Conservation (phyloP, 1,140 invertebrate species). For the Scaptomyza pallida region DNA sequence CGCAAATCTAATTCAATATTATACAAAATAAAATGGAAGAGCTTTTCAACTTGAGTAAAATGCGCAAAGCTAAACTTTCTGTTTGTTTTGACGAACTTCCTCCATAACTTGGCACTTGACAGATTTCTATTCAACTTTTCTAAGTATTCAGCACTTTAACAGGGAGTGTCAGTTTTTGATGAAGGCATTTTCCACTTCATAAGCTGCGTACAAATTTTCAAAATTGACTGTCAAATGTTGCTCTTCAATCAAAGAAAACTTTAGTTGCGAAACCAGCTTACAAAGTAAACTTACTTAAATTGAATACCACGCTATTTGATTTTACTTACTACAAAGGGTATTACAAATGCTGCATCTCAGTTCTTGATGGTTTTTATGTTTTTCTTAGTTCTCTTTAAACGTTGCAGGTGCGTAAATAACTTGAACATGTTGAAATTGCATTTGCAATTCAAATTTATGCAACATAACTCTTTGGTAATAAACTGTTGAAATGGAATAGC, state of each 20-base stretch:
- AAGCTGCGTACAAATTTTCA: too few relatives aligned
- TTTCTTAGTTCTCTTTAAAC: not conserved
- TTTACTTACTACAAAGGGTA: not conserved
- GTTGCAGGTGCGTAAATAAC: slow-evolving; percentile 8
- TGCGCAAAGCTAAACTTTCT: not conserved
- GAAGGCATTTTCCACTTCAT: too few relatives aligned
- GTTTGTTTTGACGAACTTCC: not conserved
- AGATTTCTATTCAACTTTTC: slow-evolving; percentile 22
- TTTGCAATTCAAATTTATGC: slow-evolving; percentile 50
- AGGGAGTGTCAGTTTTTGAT: too few relatives aligned
- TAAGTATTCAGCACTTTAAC: not conserved
- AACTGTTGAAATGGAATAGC: slow-evolving; percentile 1
- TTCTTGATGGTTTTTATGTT: not conserved
- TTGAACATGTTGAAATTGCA: slow-evolving; percentile 23
- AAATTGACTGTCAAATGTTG: not conserved
- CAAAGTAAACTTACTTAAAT: not conserved
- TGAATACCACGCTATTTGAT: not conserved
- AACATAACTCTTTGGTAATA: slow-evolving; percentile 13
- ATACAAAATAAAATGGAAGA: not conserved
- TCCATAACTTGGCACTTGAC: slow-evolving; percentile 10
- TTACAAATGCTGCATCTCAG: not conserved
- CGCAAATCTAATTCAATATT: slow-evolving; percentile 26
- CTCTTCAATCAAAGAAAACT: not conserved
- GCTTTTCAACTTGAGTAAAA: not conserved
- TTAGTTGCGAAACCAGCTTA: not conserved